A percentile compares a stretch with the other conserved stretches of the same genome.
phyloP scores from a whole-genome alignment of 2,888 invertebrate species.

The Lepidocyrtinus sp. region DNA sequence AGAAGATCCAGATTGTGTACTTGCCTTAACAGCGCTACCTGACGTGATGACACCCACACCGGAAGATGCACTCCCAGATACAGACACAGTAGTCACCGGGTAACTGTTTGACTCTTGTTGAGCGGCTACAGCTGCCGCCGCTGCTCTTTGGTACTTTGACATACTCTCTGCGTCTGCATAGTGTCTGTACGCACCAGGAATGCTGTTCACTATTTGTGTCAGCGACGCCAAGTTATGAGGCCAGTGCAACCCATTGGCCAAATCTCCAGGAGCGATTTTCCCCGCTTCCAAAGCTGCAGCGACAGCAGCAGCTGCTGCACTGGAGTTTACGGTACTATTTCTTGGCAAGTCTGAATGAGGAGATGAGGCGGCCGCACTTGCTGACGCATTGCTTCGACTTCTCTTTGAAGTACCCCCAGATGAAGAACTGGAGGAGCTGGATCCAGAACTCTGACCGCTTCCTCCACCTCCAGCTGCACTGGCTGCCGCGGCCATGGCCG shows the following conservation, averaged over 20 bases:
- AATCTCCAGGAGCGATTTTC: conserved; percentile 58
- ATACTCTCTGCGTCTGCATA: conserved; percentile 64
- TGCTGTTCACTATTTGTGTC: conserved; percentile 69
- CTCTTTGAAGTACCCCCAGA: conserved; percentile 25
- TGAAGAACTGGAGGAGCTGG: conserved; percentile 19
- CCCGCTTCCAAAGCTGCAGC: conserved; percentile 63
- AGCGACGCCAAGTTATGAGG: conserved; percentile 68
- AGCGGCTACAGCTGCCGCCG: conserved; percentile 46
- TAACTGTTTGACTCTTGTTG: conserved; percentile 27
- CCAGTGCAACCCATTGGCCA: conserved; percentile 66
- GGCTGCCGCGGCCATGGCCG: conserved; percentile 37
- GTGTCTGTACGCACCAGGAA: conserved; percentile 67
- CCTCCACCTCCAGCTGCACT: conserved; percentile 6
- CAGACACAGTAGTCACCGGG: conserved; percentile 28
- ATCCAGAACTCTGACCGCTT: neutral
- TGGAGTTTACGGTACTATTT: conserved; percentile 46
- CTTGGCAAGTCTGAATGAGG: conserved; percentile 45
- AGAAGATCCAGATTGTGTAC: conserved; percentile 32
- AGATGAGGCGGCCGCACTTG: conserved; percentile 47
- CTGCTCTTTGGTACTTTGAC: conserved; percentile 65
- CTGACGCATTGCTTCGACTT: conserved; percentile 59
- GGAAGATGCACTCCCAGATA: neutral
- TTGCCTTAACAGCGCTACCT: conserved; percentile 24
- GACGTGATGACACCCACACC: conserved; percentile 43
- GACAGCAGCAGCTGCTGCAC: conserved; percentile 54